These are phyloP conservation scores for Hippocampus abdominalis DNA, from an alignment of 2,113 vertebrate genomes.

Conservation along the genomic window DNA sequence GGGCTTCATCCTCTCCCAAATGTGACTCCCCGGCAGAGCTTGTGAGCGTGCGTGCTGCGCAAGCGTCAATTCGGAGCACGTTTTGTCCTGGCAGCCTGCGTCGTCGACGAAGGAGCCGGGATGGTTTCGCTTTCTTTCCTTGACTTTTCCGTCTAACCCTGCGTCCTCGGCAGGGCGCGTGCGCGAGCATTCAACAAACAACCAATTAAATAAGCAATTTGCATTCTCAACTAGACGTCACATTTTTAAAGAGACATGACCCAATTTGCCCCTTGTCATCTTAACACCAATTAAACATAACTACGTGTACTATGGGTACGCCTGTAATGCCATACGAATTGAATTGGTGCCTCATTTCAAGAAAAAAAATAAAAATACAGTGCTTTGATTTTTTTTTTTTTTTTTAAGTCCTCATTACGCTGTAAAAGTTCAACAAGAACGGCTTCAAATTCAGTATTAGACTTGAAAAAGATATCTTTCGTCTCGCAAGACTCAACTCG, in stretches of 20 bases:
- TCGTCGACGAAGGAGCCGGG: background rate
- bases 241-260: background rate
- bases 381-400: too few species aligned
- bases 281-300: too few species aligned
- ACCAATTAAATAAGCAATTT: background rate
- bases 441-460: too few species aligned
- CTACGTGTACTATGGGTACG: too few species aligned
- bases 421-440: too few species aligned
- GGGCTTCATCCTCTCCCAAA: conserved; percentile 39
- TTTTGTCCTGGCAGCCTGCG: background rate
- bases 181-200: background rate
- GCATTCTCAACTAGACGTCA: background rate
- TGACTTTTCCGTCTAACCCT: background rate
- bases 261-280: too few species aligned
- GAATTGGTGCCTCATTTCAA: too few species aligned
- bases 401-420: too few species aligned
- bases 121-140: conserved; percentile 3
- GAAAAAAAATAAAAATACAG: too few species aligned
- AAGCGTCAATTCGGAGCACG: background rate
- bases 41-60: background rate
- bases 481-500: too few species aligned
- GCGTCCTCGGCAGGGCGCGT: background rate
- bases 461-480: too few species aligned
- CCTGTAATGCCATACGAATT: background rate
- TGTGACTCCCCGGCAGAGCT: background rate